Evolutionary conservation across 2,797 vertebrate genomes (phyloP), one percentile per base, ranked within the genome.

Genomic region (Oceanodroma leucorhoa): DNA sequence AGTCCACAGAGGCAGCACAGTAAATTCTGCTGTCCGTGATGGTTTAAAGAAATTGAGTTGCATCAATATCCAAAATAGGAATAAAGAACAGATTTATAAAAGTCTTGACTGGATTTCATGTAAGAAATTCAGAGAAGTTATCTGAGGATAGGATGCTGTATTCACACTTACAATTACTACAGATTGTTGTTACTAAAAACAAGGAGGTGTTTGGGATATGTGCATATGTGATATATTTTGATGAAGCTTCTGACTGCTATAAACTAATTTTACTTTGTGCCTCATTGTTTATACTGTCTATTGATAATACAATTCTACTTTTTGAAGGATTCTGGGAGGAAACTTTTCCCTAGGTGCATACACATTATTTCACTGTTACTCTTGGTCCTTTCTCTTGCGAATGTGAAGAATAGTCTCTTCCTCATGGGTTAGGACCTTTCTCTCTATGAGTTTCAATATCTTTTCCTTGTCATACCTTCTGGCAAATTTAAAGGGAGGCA

Each of bases 401-500:
- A 16, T 29, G 13, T 51, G 75, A 55, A 55, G 51, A 87, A 36
- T 50, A 77, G 38, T 58, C 24, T 81, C 21, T 30, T 80, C 29
- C 26, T 58, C 19, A 34, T 36, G n/a, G 27, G 21, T 85, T 87
- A 87, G 48, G 48, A 92, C 54, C 22, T 83, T 58, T 93, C 71
- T 48, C 93, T 95, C 73, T 90, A 2, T 69, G 77, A 40, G 67
- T 91, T 95, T 84, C 86, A 71, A 14, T 88, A 78, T 85, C 51
- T 90, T 88, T 94, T 80, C 90, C 65, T 88, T 81, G 88, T 89
- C 81, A 55, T 95, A 94, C 81, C 70, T 84, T 70, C 79, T 69
- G 89, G 66, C 93, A 93, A 86, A 96, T 71, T 83, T 89, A 82
- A 96, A 94, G n/a, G 71, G 86, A 95, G 62, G 81, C 46, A 94